Percentiles rank a stretch among this genome's conserved stretches.
Conservation (phyloP, 2,797 vertebrate genomes). For the Moxostoma hubbsi region DNA sequence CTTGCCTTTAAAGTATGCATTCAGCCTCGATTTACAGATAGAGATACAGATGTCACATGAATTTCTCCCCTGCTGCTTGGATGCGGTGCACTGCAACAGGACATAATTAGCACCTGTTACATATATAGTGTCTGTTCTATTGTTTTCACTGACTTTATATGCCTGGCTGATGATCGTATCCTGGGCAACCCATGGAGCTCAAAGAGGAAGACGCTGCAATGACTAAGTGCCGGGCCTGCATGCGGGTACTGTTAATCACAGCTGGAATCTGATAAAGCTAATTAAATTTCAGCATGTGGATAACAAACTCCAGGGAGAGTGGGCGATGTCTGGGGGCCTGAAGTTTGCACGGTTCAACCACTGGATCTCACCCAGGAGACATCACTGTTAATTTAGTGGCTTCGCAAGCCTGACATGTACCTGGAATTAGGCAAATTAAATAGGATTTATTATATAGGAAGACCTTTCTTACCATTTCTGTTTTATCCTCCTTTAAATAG, state of each 20-base stretch:
- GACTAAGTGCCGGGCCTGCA: not conserved
- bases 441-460: no score
- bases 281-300: constrained; percentile 45
- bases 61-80: constrained; percentile 21
- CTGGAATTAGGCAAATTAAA: not conserved
- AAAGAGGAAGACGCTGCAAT: not conserved
- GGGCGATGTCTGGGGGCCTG: constrained; percentile 5
- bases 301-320: constrained; percentile 36
- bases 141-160: constrained; percentile 48
- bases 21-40: no score
- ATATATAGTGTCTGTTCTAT: constrained; percentile 26
- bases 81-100: constrained; percentile 26
- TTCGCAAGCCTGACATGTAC: not conserved
- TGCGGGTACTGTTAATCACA: constrained; percentile 12
- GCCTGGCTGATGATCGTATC: constrained; percentile 3
- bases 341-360: constrained; percentile 7
- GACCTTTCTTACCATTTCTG: no score
- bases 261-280: constrained; percentile 50
- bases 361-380: not conserved
- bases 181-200: constrained; percentile 8
- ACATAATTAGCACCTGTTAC: constrained; percentile 54
- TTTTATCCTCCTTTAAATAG: no score
- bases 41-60: no score
- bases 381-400: no score
- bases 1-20: constrained; percentile 7